Evolutionary conservation across 2,888 invertebrate genomes (phyloP).

Genomic region (Campaea margaritaria): DNA sequence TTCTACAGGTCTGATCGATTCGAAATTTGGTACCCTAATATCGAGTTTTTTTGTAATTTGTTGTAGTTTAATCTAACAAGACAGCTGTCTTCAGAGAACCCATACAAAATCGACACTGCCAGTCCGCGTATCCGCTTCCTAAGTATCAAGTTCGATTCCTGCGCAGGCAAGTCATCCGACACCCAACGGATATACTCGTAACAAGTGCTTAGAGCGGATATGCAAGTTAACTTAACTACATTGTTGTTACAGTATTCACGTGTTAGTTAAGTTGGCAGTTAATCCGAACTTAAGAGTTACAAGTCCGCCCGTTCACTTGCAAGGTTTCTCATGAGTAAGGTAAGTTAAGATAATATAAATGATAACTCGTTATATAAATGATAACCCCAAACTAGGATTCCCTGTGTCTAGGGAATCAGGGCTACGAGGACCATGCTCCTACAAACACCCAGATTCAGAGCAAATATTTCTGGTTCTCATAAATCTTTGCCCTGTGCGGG

Average conservation of each 20-base stretch:
- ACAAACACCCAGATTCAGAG: too few species aligned
- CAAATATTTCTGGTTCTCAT: too few species aligned
- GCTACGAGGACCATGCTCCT: too few species aligned
- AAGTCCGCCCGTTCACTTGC: too few species aligned
- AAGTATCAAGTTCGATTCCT: conserved; percentile 41
- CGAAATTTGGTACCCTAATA: too few species aligned
- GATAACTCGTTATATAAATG: too few species aligned
- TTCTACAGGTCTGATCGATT: too few species aligned
- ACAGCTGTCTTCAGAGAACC: conserved; percentile 38
- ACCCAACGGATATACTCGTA: conserved; percentile 29
- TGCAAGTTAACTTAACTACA: conserved; percentile 3
- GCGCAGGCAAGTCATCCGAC: conserved; percentile 35
- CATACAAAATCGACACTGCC: conserved; percentile 28
- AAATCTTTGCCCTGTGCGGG: too few species aligned
- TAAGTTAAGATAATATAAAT: too few species aligned
- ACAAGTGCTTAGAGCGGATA: conserved; percentile 15
- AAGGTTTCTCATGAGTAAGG: too few species aligned
- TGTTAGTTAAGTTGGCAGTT: background rate
- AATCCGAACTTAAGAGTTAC: background rate
- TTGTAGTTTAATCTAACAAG: conserved; percentile 14
- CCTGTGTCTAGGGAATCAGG: too few species aligned
- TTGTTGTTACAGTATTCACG: background rate
- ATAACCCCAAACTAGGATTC: too few species aligned
- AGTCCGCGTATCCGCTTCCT: conserved; percentile 37
- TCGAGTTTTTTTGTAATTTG: background rate